phyloP scores from a whole-genome alignment of 1,140 invertebrate species.

The Drosophila subobscura region DNA sequence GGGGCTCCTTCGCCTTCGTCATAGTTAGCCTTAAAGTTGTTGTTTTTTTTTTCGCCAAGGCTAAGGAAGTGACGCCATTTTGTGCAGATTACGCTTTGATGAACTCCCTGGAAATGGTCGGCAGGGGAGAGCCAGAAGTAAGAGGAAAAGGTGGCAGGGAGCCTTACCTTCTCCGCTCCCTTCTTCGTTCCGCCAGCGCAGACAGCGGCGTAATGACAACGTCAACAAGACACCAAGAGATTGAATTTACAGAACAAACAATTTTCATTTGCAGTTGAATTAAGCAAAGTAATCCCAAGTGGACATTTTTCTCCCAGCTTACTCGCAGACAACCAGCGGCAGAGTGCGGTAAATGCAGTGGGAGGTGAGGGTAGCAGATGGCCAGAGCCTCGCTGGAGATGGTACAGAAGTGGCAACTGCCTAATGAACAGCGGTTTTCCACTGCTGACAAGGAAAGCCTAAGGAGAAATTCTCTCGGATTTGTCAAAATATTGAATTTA shows the following conservation, averaged over 20 bases:
- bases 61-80: conserved; percentile 75
- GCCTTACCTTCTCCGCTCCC: neutral
- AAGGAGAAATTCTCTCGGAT: conserved; percentile 4
- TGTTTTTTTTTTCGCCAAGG: conserved; percentile 16
- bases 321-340: conserved; percentile 20
- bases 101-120: conserved; percentile 51
- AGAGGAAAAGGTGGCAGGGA: neutral
- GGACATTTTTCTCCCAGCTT: conserved; percentile 43
- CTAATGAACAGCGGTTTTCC: conserved; percentile 44
- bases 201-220: conserved; percentile 64
- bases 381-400: no score
- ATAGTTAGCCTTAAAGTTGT: conserved; percentile 75
- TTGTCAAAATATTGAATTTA: conserved; percentile 13
- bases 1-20: conserved; percentile 24
- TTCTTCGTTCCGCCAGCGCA: conserved; percentile 12
- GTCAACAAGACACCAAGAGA: conserved; percentile 73
- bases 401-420: neutral
- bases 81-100: conserved; percentile 81
- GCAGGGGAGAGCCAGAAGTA: conserved; percentile 13
- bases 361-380: neutral
- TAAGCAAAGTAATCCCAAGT: conserved; percentile 79
- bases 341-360: neutral
- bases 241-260: conserved; percentile 81
- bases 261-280: conserved; percentile 82
- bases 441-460: neutral